A percentile compares a stretch with the other conserved stretches of the same genome.
Conservation (phyloP, 1,140 invertebrate species). For the Pachyrhynchus sulphureomaculatus region DNA sequence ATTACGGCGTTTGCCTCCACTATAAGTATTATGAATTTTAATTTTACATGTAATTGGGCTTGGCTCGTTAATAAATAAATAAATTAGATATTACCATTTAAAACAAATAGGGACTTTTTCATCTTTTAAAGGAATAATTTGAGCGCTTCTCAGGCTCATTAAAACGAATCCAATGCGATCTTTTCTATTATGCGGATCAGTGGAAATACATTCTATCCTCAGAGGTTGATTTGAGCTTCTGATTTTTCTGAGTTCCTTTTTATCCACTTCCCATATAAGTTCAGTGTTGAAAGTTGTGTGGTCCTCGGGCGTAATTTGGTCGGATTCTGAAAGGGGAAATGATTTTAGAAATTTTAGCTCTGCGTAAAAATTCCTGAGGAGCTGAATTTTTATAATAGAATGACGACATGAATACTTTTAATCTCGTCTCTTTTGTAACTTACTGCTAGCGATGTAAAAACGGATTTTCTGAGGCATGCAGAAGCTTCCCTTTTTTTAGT, state of each 20-base stretch:
- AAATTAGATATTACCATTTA: conserved; percentile 53
- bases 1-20: too few species aligned
- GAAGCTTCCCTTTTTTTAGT: too few species aligned
- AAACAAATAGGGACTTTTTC: conserved; percentile 36
- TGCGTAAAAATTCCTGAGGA: too few species aligned
- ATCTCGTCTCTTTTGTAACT: too few species aligned
- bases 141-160: conserved; percentile 54
- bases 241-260: conserved; percentile 54
- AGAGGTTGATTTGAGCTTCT: conserved; percentile 54
- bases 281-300: conserved; percentile 53
- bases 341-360: too few species aligned
- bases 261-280: conserved; percentile 57
- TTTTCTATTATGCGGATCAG: conserved; percentile 50
- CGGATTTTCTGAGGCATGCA: too few species aligned
- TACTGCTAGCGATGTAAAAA: too few species aligned
- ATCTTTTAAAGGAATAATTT: conserved; percentile 47
- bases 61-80: too few species aligned
- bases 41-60: too few species aligned
- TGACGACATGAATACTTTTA: too few species aligned
- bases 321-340: conserved; percentile 48
- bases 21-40: too few species aligned
- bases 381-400: too few species aligned
- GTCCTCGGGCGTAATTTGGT: conserved; percentile 50
- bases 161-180: conserved; percentile 56
- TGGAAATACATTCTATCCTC: conserved; percentile 55